phyloP scores from a whole-genome alignment of 1,140 invertebrate species.

The Nasonia giraulti region DNA sequence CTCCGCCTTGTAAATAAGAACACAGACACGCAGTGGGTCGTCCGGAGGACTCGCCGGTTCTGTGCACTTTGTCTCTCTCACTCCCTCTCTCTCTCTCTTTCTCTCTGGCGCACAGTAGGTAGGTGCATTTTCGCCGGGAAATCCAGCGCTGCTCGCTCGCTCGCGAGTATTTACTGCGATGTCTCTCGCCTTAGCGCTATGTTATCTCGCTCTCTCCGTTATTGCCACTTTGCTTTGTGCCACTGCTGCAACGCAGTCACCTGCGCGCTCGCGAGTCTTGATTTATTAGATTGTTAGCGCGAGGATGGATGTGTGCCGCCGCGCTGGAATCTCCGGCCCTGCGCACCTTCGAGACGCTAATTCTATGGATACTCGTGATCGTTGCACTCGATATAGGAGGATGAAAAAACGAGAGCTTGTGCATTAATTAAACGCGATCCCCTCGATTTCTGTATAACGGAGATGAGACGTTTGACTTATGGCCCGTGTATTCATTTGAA shows the following conservation, averaged over 20 bases:
- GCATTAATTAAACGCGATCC: background rate
- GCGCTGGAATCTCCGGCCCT: background rate
- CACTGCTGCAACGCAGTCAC: conserved; percentile 7
- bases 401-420: background rate
- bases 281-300: conserved; percentile 43
- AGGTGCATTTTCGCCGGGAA: conserved; percentile 22
- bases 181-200: background rate
- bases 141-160: conserved; percentile 25
- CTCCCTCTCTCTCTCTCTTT: background rate
- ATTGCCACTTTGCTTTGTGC: conserved; percentile 48
- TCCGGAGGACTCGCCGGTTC: background rate
- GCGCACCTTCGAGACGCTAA: background rate
- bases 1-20: background rate
- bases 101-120: background rate
- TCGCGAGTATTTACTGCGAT: conserved; percentile 31
- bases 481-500: conserved; percentile 39
- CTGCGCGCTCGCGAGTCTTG: background rate
- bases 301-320: background rate
- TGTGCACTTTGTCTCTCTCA: conserved; percentile 25
- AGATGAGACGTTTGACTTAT: background rate
- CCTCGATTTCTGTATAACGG: background rate
- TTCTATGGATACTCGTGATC: background rate
- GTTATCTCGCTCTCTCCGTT: conserved; percentile 22
- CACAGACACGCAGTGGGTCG: too few relatives aligned
- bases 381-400: background rate